Evolutionary conservation across 2,888 invertebrate species (phyloP).

Genomic region (Dolichomitus sp.): DNA sequence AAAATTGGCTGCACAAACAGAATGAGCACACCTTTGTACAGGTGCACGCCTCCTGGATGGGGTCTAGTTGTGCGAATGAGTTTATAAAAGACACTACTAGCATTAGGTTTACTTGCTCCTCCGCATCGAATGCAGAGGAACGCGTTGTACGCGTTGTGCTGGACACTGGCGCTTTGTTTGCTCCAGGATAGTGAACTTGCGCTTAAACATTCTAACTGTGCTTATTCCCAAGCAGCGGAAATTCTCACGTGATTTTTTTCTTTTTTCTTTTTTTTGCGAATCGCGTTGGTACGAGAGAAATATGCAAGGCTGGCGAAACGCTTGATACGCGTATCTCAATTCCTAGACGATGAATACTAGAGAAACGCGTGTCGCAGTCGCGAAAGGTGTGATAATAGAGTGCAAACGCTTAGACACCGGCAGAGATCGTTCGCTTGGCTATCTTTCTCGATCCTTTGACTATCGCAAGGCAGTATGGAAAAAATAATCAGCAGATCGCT

Average conservation of each 20-base stretch:
- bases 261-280: conserved; percentile 6
- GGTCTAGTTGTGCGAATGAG: conserved; percentile 42
- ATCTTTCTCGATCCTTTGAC: background rate
- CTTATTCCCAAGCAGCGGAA: conserved; percentile 51
- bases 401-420: conserved; percentile 40
- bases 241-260: conserved; percentile 34
- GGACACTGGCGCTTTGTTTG: conserved; percentile 73
- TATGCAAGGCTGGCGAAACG: conserved; percentile 10
- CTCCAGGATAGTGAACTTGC: conserved; percentile 50
- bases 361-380: conserved; percentile 41
- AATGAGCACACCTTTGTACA: conserved; percentile 20
- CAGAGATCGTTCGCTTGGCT: conserved; percentile 17
- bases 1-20: conserved; percentile 5
- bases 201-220: conserved; percentile 61
- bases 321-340: conserved; percentile 36
- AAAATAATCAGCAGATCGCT: conserved; percentile 5
- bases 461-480: background rate
- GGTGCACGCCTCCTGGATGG: conserved; percentile 24
- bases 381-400: conserved; percentile 46
- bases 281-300: conserved; percentile 22
- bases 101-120: conserved; percentile 63
- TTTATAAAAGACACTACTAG: conserved; percentile 74
- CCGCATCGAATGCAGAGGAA: conserved; percentile 50
- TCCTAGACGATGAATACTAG: conserved; percentile 24
- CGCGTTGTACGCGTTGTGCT: conserved; percentile 72